Evolutionary conservation across 2,113 vertebrate genomes (phyloP), one percentile per base, ranked within the genome.

Genomic region (Emydocephalus ijimae): DNA sequence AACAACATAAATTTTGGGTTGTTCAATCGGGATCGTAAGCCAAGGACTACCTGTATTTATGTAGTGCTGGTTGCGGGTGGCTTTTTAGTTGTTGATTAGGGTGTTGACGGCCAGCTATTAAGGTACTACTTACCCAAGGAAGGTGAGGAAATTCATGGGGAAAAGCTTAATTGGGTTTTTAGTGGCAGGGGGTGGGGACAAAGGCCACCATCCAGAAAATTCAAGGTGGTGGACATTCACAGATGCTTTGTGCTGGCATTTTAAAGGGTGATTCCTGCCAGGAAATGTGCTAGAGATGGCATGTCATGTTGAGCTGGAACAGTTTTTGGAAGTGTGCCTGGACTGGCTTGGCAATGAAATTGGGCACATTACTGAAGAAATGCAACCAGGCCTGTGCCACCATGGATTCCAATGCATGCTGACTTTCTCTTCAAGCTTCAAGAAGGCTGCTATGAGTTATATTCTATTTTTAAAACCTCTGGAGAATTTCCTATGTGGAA

Each of bases 131-230:
- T 74, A 85, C 59, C 55, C 89, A 86, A 29, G 15, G 29, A 56
- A 85, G 89, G 92, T 92, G 93, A 92, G 92, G 91, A 93, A 89
- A 89, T 93, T 59, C 86, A 94, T 92, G 91, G 43, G 52, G 18
- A 87, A 87, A 50, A 9, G 20, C 18, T 56, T 15, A 69, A 52
- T 14, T 64, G 45, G 3, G 50, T 52, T 50, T 86, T 59, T 69
- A 69, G 12, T 8, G 48, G 8, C 1, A 7, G 48, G 34, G 18
- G n/a, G 18, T 0, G 0, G 14, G 69, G 18, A 34, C 1, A 50
- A 61, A 20, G 59, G 8, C 9, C 48, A 29, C 55, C 21, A 1
- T 48, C 34, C 90, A 91, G 52, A 50, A 23, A 87, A n/a, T 87
- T 20, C 21, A 21, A 9, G 43, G 2, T 50, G 3, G 8, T 87